Evolutionary conservation across 1,140 invertebrate genomes (phyloP).

Genomic region (Atta texana): DNA sequence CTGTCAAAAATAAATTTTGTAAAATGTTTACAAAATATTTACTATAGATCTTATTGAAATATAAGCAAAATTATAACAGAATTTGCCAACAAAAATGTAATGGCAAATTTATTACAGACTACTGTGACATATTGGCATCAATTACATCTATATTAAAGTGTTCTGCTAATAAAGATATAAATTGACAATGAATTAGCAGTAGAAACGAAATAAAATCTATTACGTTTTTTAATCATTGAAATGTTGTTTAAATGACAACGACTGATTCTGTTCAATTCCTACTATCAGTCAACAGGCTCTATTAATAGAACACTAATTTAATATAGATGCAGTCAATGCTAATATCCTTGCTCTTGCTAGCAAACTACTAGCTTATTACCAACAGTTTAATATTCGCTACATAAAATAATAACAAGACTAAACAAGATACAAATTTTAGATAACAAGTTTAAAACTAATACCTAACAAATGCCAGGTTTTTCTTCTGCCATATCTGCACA

Average conservation of each 20-base stretch:
- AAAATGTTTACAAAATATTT: neutral
- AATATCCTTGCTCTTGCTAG: neutral
- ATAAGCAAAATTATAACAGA: neutral
- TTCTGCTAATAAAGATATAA: neutral
- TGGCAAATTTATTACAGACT: neutral
- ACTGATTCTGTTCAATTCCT: neutral
- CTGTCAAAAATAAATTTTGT: neutral
- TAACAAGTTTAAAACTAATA: slow-evolving; percentile 83
- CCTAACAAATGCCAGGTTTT: slow-evolving; percentile 98
- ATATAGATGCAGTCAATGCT: neutral
- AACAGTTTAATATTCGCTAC: neutral
- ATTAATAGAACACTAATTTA: neutral
- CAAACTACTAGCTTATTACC: neutral
- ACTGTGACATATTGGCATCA: neutral
- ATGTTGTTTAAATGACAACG: neutral
- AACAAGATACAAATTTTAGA: neutral
- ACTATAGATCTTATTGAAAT: neutral
- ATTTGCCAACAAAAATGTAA: neutral
- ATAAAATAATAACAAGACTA: neutral
- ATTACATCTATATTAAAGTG: neutral
- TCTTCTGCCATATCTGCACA: slow-evolving; percentile 92
- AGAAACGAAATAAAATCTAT: neutral
- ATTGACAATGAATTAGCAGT: neutral
- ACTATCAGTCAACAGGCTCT: neutral
- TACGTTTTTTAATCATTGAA: neutral